phyloP scores from a whole-genome alignment of 1,140 invertebrate genomes.

The Ptiloglossa arizonensis region DNA sequence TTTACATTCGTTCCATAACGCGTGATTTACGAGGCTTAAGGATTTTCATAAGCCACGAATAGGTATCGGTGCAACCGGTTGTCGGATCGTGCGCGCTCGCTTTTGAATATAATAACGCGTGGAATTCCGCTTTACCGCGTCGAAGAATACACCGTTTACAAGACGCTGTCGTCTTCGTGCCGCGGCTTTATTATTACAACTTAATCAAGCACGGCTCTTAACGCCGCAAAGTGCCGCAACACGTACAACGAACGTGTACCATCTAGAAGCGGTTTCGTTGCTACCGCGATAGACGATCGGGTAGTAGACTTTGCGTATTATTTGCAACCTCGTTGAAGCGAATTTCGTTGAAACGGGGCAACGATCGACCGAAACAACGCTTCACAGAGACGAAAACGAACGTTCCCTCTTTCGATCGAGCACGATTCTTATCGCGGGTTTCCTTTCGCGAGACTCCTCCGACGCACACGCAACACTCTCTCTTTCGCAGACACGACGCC shows the following conservation, averaged over 20 bases:
- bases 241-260: background rate
- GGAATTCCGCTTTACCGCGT: slow-evolving; percentile 7
- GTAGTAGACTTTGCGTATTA: background rate
- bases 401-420: no score
- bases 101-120: slow-evolving; percentile 3
- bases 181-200: background rate
- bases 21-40: slow-evolving; percentile 58
- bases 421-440: no score
- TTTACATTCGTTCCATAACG: slow-evolving; percentile 61
- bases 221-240: no score
- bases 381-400: no score
- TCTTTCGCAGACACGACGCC: background rate
- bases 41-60: slow-evolving; percentile 62
- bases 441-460: background rate
- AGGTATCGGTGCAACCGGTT: slow-evolving; percentile 45
- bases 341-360: background rate
- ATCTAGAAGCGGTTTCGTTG: background rate
- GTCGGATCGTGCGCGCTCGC: background rate
- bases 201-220: background rate
- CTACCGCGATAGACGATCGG: background rate
- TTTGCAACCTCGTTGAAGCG: background rate
- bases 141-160: background rate
- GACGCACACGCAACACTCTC: background rate
- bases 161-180: background rate
- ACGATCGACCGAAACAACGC: background rate